phyloP scores from a whole-genome alignment of 2,888 invertebrate species.

The Graphium colonna region DNA sequence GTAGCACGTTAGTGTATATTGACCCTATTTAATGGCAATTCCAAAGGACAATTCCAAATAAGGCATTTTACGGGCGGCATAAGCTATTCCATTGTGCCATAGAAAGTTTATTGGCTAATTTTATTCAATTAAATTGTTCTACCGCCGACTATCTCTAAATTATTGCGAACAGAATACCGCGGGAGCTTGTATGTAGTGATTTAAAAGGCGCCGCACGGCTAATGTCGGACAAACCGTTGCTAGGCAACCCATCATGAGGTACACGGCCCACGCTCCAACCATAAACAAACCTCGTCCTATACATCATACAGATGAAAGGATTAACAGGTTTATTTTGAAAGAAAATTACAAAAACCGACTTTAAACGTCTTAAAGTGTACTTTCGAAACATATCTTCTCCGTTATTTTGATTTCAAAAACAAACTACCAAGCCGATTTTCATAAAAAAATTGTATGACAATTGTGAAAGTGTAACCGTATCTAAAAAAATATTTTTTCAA shows the following conservation, averaged over 20 bases:
- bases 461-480: too few relatives aligned
- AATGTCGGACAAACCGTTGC: slow-evolving; percentile 34
- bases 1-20: slow-evolving; percentile 52
- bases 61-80: slow-evolving; percentile 60
- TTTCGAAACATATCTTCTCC: too few relatives aligned
- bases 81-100: slow-evolving; percentile 75
- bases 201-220: slow-evolving; percentile 41
- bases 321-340: too few relatives aligned
- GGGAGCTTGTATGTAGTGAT: slow-evolving; percentile 44
- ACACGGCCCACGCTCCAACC: slow-evolving; percentile 43
- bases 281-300: slow-evolving; percentile 47
- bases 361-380: too few relatives aligned
- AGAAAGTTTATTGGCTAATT: slow-evolving; percentile 78
- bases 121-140: slow-evolving; percentile 78
- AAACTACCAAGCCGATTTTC: too few relatives aligned
- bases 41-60: slow-evolving; percentile 62
- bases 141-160: slow-evolving; percentile 52
- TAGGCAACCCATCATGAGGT: slow-evolving; percentile 37
- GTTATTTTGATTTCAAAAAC: too few relatives aligned
- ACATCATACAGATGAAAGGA: slow-evolving; percentile 46
- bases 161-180: slow-evolving; percentile 68
- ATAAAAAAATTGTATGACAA: too few relatives aligned
- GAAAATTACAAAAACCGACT: too few relatives aligned
- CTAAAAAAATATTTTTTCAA: too few relatives aligned
- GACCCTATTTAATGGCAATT: slow-evolving; percentile 66